phyloP scores from a whole-genome alignment of 1,140 invertebrate genomes.

The Eubasilissa regina region DNA sequence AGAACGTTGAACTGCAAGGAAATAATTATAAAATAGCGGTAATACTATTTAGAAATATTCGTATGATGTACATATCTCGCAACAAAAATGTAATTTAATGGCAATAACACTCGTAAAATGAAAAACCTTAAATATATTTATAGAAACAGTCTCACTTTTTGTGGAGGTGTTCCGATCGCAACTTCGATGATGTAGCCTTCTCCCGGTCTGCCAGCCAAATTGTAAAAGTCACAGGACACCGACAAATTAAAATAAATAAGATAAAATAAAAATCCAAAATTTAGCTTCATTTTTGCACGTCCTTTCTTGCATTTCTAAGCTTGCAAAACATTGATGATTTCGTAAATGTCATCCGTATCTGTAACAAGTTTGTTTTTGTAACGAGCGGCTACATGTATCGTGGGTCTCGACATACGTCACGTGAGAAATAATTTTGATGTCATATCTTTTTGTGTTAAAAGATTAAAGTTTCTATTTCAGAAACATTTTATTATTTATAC shows the following conservation, averaged over 20 bases:
- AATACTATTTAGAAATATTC: too few relatives aligned
- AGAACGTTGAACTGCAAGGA: slow-evolving; percentile 59
- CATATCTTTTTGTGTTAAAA: too few relatives aligned
- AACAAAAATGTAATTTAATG: too few relatives aligned
- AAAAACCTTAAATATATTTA: slow-evolving; percentile 13
- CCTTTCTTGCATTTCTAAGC: slow-evolving; percentile 40
- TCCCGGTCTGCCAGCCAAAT: slow-evolving; percentile 55
- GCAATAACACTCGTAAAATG: too few relatives aligned
- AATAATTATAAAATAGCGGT: background rate
- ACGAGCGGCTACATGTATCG: background rate
- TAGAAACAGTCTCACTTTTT: slow-evolving; percentile 42
- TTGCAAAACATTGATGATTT: slow-evolving; percentile 43
- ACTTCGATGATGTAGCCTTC: slow-evolving; percentile 55
- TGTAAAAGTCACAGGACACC: slow-evolving; percentile 43
- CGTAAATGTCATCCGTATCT: slow-evolving; percentile 44
- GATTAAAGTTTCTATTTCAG: too few relatives aligned
- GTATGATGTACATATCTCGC: too few relatives aligned
- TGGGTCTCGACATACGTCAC: too few relatives aligned
- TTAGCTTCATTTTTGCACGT: slow-evolving; percentile 40
- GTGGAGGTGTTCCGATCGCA: slow-evolving; percentile 53
- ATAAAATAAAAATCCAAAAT: slow-evolving; percentile 45
- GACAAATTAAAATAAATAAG: slow-evolving; percentile 38
- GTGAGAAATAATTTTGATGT: too few relatives aligned
- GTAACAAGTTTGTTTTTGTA: slow-evolving; percentile 47
- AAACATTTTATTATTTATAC: too few relatives aligned